Base-by-base conservation (phyloP, 2,113 vertebrate genomes). In the Pelvicachromis taeniatus region DNA sequence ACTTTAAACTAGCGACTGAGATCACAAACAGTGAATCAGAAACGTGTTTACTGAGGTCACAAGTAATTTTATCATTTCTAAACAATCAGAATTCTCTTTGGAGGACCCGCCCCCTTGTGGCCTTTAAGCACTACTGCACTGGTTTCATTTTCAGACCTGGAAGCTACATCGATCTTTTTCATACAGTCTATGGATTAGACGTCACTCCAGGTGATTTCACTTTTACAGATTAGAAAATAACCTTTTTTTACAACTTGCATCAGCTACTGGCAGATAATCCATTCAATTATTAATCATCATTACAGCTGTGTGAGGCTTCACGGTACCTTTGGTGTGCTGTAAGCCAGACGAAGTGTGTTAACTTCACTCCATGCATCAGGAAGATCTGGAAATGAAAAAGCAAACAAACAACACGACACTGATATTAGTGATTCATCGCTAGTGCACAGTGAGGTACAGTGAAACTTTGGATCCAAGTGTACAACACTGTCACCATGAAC, bases 311-410 rank as follows among this genome's bases (percentile, higher is more conserved):
- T 26, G 65, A 48, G 40, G 14, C 40, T 29, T 17, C 50, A 26
- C 12, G 48, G 16, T 95, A 99, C 99, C 95, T 98, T 98, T 38
- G 97, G 96, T 89, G 96, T 93, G 58, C 93, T 97, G 38, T 98
- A 97, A 48, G 95, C 95, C 97, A 99, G 97, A 61, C 97, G 97
- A 61, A 97, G 94, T 2, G 96, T 94, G 96, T 97, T 97, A 4
- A 99, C 96, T 92, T 97, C 96, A 92, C 96, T 96, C 98, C 97
- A 98, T 1, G 65, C 91, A 54, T 97, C 96, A 84, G 96, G 83
- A 70, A 91, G 45, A 88, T 94, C 99, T 99, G 23, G 9, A 55
- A 35, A 59, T 23, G 12, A 16, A 58, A 73, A 50, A 9, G 14
- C 4, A 40, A 59, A 31, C 4, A n/a, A n/a, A 73, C 9, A 70